Base-by-base conservation (phyloP, 1,140 invertebrate genomes). In the Pissodes strobi region DNA sequence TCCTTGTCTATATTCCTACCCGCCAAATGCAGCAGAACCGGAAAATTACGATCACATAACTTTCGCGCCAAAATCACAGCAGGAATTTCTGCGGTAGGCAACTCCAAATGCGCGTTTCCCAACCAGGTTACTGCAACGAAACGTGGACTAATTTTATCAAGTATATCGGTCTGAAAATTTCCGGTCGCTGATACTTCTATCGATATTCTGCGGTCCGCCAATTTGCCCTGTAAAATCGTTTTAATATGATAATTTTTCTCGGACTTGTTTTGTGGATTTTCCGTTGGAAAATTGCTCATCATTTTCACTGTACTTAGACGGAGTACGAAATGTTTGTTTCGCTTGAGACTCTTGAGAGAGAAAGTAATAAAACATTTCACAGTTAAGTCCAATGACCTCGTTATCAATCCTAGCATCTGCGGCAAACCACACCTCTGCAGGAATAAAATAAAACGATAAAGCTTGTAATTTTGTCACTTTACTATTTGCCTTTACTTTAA, bases 121-220 rank as follows among this genome's bases (percentile, higher is more conserved):
- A 69, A 49, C 72, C 72, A 74, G 10, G 72, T 70, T n/a, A 74
- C 62, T n/a, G 72, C 66, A 37, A 56, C 53, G 46, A 72, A 72
- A 57, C 49, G 19, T 10, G 52, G 56, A 10, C 3, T 21, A 19
- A 73, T 37, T 38, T 48, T 17, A 9, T 21, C 27, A 5, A 73
- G 25, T 10, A 59, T 22, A 6, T 61, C 37, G 1, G 30, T 13
- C 37, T 68, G 52, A 13, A 72, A 25, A 8, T 66, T 25, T 39
- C 58, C 59, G 18, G 53, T 67, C 1, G 71, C 57, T 10, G 64
- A 67, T 34, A 73, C 12, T 61, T 73, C 71, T 1, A 72, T 22
- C 3, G 71, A 72, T 15, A 68, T 38, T 23, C 21, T n/a, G n/a
- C n/a, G n/a, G n/a, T 49, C 17, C 25, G 25, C 9, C 9, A 9